Evolutionary conservation across 92 coral and sea anemone genomes (phyloP).

Genomic region (Parazoanthus atlanticus): DNA sequence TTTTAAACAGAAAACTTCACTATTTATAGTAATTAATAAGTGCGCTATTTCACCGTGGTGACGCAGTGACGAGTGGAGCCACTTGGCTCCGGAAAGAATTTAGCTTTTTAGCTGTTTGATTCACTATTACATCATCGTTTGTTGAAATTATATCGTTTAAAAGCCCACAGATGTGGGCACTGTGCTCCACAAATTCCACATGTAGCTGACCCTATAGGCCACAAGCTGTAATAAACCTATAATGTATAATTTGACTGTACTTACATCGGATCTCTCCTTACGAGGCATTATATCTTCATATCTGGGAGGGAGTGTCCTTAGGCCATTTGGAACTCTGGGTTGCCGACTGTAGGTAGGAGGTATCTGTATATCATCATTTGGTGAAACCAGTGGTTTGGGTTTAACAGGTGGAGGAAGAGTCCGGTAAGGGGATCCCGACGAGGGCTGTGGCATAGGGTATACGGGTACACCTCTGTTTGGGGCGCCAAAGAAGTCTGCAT

Average conservation of each 20-base stretch:
- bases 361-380: slow-evolving; percentile 72
- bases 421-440: slow-evolving; percentile 49
- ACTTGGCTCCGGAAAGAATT: too few relatives aligned
- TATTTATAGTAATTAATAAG: too few relatives aligned
- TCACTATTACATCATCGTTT: too few relatives aligned
- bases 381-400: slow-evolving; percentile 63
- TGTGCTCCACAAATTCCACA: too few relatives aligned
- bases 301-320: slow-evolving; percentile 65
- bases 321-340: slow-evolving; percentile 59
- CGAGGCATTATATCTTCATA: slow-evolving; percentile 64
- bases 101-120: too few relatives aligned
- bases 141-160: too few relatives aligned
- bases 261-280: slow-evolving; percentile 35
- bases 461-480: slow-evolving; percentile 50
- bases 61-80: too few relatives aligned
- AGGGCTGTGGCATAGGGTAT: slow-evolving; percentile 35
- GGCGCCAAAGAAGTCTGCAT: slow-evolving; percentile 68
- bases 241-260: not conserved
- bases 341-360: slow-evolving; percentile 64
- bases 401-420: slow-evolving; percentile 38
- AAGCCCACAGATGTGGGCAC: too few relatives aligned
- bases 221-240: not conserved
- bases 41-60: too few relatives aligned
- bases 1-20: too few relatives aligned
- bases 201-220: not conserved